Evolutionary conservation across 2,113 vertebrate genomes (phyloP).

Genomic region (Trichechus manatus): DNA sequence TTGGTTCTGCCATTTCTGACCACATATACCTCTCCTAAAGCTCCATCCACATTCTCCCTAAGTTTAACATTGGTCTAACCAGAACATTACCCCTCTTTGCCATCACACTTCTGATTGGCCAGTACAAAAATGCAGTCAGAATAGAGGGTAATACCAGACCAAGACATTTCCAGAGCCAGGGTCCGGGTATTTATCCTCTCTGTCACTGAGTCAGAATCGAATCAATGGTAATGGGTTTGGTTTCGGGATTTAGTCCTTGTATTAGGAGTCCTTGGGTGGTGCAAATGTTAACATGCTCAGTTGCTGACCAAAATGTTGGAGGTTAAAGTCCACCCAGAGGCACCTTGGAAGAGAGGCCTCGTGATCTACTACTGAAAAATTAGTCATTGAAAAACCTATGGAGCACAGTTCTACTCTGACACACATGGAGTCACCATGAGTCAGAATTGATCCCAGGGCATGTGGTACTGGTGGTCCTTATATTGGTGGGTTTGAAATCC

Average conservation of each 20-base stretch:
- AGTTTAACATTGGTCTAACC: not conserved
- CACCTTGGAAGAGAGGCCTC: too few relatives aligned
- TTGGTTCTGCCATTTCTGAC: conserved; percentile 40
- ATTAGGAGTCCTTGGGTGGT: too few relatives aligned
- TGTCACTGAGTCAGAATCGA: not conserved
- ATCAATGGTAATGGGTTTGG: too few relatives aligned
- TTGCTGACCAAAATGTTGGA: too few relatives aligned
- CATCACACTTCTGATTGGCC: not conserved
- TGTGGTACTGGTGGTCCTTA: not conserved
- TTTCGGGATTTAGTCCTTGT: too few relatives aligned
- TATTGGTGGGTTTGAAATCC: conserved; percentile 30
- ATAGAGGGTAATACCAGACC: not conserved
- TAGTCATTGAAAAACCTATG: too few relatives aligned
- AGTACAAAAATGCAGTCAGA: not conserved
- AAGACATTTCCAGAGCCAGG: not conserved
- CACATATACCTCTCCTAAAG: not conserved
- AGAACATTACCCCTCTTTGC: not conserved
- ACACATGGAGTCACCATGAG: too few relatives aligned
- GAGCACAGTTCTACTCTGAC: too few relatives aligned
- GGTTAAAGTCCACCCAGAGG: too few relatives aligned
- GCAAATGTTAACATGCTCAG: too few relatives aligned
- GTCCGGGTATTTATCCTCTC: not conserved
- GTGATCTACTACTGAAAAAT: too few relatives aligned
- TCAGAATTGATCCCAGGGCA: too few relatives aligned
- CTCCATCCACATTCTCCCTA: not conserved